These are phyloP conservation scores for Rhea americana DNA, from an alignment of 2,113 vertebrate genomes.

Conservation along the genomic window DNA sequence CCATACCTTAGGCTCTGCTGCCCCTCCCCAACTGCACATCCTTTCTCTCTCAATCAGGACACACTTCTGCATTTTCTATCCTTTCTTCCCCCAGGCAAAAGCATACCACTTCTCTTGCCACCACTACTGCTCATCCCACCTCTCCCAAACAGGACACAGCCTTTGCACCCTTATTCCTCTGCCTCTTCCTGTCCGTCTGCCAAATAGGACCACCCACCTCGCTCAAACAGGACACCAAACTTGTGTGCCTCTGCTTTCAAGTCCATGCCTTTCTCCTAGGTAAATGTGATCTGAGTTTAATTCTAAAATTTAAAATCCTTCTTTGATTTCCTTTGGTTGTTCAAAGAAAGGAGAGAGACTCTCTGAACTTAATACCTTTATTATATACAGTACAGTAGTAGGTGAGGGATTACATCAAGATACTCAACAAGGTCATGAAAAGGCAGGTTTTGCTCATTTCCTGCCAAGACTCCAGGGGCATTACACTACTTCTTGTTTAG, in stretches of 20 bases:
- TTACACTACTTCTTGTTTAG: not conserved
- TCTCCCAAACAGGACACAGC: not conserved
- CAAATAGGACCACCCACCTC: not conserved
- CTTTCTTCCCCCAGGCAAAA: not conserved
- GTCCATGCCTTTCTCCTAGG: not conserved
- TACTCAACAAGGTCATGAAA: not conserved
- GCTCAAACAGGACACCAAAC: not conserved
- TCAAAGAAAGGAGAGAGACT: not conserved
- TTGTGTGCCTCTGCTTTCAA: not conserved
- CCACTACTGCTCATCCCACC: not conserved
- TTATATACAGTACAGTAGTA: not conserved
- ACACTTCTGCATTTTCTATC: not conserved
- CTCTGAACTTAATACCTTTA: not conserved
- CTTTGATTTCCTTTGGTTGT: not conserved
- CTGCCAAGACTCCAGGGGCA: not conserved
- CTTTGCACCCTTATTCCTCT: not conserved
- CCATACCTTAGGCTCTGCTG: not conserved
- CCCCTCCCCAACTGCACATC: not conserved
- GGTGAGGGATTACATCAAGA: not conserved
- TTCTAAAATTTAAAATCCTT: not conserved
- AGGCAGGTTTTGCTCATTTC: not conserved
- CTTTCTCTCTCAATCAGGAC: not conserved
- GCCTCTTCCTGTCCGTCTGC: not conserved
- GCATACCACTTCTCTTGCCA: not conserved
- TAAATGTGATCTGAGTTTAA: not conserved